These are phyloP conservation scores for Indicator indicator DNA, from an alignment of 2,113 vertebrate genomes.

Conservation along the genomic window DNA sequence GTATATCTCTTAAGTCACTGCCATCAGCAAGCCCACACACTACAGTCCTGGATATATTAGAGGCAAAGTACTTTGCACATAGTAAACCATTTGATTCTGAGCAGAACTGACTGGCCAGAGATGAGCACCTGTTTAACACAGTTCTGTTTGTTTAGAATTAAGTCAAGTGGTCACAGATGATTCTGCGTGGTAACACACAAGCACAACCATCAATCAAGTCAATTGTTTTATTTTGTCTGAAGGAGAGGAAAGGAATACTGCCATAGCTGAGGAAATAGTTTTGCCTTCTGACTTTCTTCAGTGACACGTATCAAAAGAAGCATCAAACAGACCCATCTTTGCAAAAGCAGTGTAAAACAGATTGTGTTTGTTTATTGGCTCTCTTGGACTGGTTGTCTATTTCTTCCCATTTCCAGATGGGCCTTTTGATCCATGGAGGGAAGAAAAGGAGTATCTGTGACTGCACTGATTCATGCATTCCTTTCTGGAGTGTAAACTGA, in stretches of 20 bases:
- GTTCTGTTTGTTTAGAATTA: neutral
- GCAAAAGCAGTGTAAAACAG: neutral
- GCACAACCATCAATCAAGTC: rapidly evolving
- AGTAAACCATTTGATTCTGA: neutral
- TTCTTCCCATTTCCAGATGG: neutral
- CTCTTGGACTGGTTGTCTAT: neutral
- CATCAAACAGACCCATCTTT: neutral
- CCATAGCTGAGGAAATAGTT: neutral
- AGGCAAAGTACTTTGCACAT: neutral
- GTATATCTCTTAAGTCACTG: neutral
- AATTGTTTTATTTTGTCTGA: neutral
- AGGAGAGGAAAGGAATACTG: neutral
- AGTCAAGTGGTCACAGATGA: neutral
- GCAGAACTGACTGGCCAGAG: neutral
- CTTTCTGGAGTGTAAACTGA: neutral
- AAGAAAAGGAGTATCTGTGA: neutral
- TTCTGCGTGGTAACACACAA: neutral
- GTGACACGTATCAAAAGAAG: neutral
- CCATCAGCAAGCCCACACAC: neutral
- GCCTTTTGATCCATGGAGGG: neutral
- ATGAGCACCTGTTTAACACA: neutral
- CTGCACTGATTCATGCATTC: neutral
- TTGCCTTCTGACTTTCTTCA: neutral
- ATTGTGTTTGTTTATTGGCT: neutral
- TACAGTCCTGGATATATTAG: neutral